Percentiles rank a stretch among this genome's conserved stretches.
Conservation (phyloP, 2,888 invertebrate genomes). For the Parnassius glacialis region DNA sequence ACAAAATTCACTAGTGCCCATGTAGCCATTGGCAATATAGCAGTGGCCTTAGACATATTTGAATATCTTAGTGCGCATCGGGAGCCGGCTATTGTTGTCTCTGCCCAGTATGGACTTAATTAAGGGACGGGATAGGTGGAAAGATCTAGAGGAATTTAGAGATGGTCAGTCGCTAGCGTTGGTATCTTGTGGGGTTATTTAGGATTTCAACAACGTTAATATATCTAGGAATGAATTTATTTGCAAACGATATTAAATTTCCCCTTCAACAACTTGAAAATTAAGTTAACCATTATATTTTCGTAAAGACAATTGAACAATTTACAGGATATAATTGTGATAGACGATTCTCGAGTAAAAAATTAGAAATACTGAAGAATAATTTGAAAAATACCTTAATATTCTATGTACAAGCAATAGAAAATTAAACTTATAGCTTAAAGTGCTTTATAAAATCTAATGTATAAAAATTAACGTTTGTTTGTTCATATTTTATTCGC, state of each 20-base stretch:
- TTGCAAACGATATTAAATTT: background rate
- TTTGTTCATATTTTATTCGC: too few relatives aligned
- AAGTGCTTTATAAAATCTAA: too few relatives aligned
- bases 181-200: constrained; percentile 19
- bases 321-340: too few relatives aligned
- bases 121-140: constrained; percentile 66
- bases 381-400: background rate
- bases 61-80: constrained; percentile 78
- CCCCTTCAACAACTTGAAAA: background rate
- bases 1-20: constrained; percentile 41
- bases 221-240: background rate
- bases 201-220: constrained; percentile 6
- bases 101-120: constrained; percentile 79
- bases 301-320: too few relatives aligned
- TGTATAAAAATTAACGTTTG: too few relatives aligned
- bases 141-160: constrained; percentile 74
- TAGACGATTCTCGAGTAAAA: too few relatives aligned
- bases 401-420: background rate
- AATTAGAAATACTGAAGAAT: too few relatives aligned
- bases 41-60: constrained; percentile 76
- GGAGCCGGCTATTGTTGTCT: constrained; percentile 70
- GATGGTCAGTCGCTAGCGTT: constrained; percentile 38
- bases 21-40: constrained; percentile 69
- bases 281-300: background rate
- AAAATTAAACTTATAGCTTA: too few relatives aligned